These are phyloP conservation scores for Dendropsophus ebraccatus DNA, from an alignment of 2,113 vertebrate species.

Conservation along the genomic window DNA sequence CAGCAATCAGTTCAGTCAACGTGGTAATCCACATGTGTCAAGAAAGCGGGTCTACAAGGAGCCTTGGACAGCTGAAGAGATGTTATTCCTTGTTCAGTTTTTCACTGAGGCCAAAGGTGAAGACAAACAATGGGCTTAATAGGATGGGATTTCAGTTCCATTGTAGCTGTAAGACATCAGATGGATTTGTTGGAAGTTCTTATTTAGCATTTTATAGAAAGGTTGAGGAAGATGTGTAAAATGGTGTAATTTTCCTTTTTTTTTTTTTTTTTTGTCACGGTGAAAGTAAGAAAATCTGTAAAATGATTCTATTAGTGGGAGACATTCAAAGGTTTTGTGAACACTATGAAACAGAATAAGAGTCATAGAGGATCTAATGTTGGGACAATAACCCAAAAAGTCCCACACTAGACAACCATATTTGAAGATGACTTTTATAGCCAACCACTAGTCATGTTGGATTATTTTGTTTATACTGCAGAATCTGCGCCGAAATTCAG, in stretches of 20 bases:
- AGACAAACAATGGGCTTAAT: neutral
- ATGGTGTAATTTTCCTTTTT: neutral
- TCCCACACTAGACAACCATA: no score
- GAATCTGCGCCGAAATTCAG: no score
- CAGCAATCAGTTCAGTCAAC: neutral
- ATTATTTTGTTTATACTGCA: no score
- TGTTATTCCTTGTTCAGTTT: neutral
- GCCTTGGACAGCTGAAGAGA: neutral
- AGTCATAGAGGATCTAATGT: no score
- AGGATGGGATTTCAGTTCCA: neutral
- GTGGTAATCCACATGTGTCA: slow-evolving; percentile 12
- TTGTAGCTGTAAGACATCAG: neutral
- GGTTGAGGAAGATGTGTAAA: neutral
- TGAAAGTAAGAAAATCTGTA: neutral
- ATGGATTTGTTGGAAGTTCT: neutral
- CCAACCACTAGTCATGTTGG: no score
- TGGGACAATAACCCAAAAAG: no score
- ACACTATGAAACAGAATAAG: no score
- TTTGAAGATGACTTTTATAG: no score
- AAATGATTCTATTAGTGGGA: no score
- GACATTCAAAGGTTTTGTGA: no score
- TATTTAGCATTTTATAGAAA: no score
- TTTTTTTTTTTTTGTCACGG: neutral
- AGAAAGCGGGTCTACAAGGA: neutral
- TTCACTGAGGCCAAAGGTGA: neutral